These are phyloP conservation scores for Baccha elongata DNA, from an alignment of 2,888 invertebrate species.

Conservation along the genomic window DNA sequence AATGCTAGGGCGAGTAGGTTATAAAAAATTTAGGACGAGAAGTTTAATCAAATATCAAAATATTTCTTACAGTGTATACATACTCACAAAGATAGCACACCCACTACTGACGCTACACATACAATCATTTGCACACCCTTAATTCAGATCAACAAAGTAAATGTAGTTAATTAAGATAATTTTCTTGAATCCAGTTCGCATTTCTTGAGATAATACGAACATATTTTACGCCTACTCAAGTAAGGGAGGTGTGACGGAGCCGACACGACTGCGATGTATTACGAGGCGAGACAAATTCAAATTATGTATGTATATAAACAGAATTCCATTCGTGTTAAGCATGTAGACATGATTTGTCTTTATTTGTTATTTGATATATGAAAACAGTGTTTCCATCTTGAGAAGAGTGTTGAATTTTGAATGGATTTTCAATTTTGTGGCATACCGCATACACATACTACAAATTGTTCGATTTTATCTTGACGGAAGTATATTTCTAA, in stretches of 20 bases:
- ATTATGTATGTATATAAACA: slow-evolving; percentile 37
- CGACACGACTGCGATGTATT: background rate
- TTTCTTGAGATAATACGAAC: slow-evolving; percentile 29
- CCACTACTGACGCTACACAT: background rate
- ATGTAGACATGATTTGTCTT: slow-evolving; percentile 24
- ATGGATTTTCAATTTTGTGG: background rate
- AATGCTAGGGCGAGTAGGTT: too few relatives aligned
- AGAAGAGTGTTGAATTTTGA: background rate
- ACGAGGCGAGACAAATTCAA: slow-evolving; percentile 55
- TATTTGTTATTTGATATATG: background rate
- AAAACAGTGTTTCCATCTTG: slow-evolving; percentile 20
- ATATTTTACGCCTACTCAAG: slow-evolving; percentile 6
- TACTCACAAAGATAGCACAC: background rate
- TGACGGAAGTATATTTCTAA: slow-evolving; percentile 33
- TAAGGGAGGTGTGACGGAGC: slow-evolving; percentile 46
- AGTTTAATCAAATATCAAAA: too few relatives aligned
- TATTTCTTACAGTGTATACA: too few relatives aligned
- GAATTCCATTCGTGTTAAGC: slow-evolving; percentile 42
- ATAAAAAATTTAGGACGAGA: too few relatives aligned
- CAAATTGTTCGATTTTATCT: background rate
- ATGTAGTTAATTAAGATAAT: slow-evolving; percentile 60
- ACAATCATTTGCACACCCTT: slow-evolving; percentile 12
- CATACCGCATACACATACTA: background rate
- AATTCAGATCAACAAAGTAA: slow-evolving; percentile 55
- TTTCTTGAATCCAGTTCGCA: slow-evolving; percentile 24